Evolutionary conservation across 2,888 invertebrate genomes (phyloP), one percentile per base, ranked within the genome.

Genomic region (Neuroscelio doddi): DNA sequence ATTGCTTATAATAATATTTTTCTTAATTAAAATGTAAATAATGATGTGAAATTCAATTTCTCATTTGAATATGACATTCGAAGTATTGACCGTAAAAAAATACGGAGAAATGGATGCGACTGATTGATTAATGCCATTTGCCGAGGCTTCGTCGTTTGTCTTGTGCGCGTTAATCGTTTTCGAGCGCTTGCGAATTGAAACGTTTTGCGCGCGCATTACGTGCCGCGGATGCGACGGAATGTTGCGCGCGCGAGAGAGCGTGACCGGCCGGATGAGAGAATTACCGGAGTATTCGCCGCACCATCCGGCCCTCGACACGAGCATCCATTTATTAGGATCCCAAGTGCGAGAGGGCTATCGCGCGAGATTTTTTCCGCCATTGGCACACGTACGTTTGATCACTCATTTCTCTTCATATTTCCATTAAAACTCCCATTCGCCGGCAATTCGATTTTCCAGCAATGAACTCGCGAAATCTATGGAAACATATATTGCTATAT

Each of bases 121-220:
- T 55, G 57, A 55, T 64, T 46, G 41, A 27, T 38, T 41, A 29
- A 21, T 38, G 47, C 36, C n/a, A n/a, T n/a, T 56, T 53, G 58
- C 61, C 62, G 66, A 58, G 50, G 58, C 55, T 42, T 55, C 57
- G 70, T 70, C 64, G 62, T 57, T 69, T 50, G 69, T 53, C 58
- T 63, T 68, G 65, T n/a, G 65, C 57, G 70, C 63, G 71, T 64
- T 70, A 71, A 72, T 69, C 69, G 68, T 53, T 62, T 61, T 57
- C 59, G 65, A 45, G 51, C 49, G 50, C 59, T 64, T 52, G 67
- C 56, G 70, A 72, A 70, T 70, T 65, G 69, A 72, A 70, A 68
- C 71, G 70, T 73, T 62, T 68, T 64, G 62, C 64, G 64, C 64
- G 68, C 64, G 62, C 68, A 64, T 69, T 62, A 66, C 66, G 64